A percentile compares a stretch with the other conserved stretches of the same genome.
phyloP scores from a whole-genome alignment of 2,888 invertebrate species.

The Gandaritis pyraliata region DNA sequence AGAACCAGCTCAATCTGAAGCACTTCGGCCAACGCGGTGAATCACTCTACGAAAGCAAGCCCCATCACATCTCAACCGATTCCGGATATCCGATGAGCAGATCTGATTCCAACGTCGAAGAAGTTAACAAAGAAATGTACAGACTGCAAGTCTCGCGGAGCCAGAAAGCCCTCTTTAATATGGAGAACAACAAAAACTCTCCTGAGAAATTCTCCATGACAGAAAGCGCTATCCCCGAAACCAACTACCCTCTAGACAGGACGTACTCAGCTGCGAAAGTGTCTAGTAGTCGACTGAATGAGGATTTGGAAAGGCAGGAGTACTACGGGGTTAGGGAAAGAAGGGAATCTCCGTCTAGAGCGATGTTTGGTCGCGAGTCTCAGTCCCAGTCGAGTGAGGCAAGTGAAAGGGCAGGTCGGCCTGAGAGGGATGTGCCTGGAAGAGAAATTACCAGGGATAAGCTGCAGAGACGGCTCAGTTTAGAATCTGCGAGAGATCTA shows the following conservation, averaged over 20 bases:
- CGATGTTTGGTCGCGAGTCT: slow-evolving; percentile 65
- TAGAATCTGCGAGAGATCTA: slow-evolving; percentile 89
- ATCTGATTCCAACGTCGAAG: slow-evolving; percentile 81
- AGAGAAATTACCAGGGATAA: slow-evolving; percentile 64
- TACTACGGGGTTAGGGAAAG: slow-evolving; percentile 67
- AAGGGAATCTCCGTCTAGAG: slow-evolving; percentile 69
- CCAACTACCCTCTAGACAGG: slow-evolving; percentile 78
- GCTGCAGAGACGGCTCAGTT: slow-evolving; percentile 86
- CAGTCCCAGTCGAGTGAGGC: slow-evolving; percentile 73
- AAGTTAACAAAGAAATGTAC: slow-evolving; percentile 83
- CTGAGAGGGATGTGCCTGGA: slow-evolving; percentile 52
- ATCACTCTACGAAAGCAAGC: slow-evolving; percentile 76
- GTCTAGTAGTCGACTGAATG: slow-evolving; percentile 75
- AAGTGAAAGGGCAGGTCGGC: slow-evolving; percentile 69
- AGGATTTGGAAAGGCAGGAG: slow-evolving; percentile 76
- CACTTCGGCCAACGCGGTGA: slow-evolving; percentile 81
- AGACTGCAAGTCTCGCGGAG: slow-evolving; percentile 79
- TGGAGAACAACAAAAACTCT: slow-evolving; percentile 74
- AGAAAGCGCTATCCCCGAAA: slow-evolving; percentile 71
- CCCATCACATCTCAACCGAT: slow-evolving; percentile 77
- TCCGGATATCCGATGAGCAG: slow-evolving; percentile 78
- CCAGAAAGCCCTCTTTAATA: slow-evolving; percentile 78
- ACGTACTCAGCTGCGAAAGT: slow-evolving; percentile 77
- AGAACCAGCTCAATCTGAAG: slow-evolving; percentile 75
- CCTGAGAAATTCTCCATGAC: slow-evolving; percentile 71